Evolutionary conservation across 2,797 vertebrate genomes (phyloP), one percentile per base, ranked within the genome.

Genomic region (Poeciliopsis turneri): DNA sequence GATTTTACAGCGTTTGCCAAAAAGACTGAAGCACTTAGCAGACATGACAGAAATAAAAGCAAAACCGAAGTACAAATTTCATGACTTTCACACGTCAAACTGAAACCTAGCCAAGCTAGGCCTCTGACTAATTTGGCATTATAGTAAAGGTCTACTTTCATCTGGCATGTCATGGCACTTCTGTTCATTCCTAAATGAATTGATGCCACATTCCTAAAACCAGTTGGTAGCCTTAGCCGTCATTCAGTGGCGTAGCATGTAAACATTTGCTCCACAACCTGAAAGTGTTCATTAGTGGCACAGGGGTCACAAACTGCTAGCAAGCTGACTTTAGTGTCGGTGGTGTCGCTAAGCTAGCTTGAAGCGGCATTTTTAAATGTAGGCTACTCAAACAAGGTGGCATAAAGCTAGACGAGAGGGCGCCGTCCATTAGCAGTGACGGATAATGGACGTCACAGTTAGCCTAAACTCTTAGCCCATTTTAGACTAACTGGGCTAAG

Each of bases 1-100:
- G 79, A 79, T 86, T 87, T 90, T 83, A 80, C 9, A 8, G 12
- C 20, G 55, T 49, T 74, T 77, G 87, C 88, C 91, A 90, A 78
- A 87, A 84, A 30, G 70, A 82, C 75, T 81, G 76, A 84, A 90
- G 83, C 79, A 74, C 78, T 83, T 64, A 82, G 82, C 78, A 86
- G 84, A 89, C 85, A 39, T 83, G 18, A 41, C 81, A 72, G 72
- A 83, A 36, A 55, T 75, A 83, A 77, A 87, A 89, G 81, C 61
- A 78, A 88, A 92, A 81, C 70, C 77, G 70, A 2, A 81, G 8
- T n/a, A 73, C 73, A 55, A 47, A 78, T 53, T 82, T 69, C 61
- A 72, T 77, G 64, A 76, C 76, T 87, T 86, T 79, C 72, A 78
- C 1, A 6, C 46, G 46, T 66, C 41, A 68, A 16, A 3, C 64